Conservation (phyloP, 2,113 vertebrate species). For the Vicugna pacos region DNA sequence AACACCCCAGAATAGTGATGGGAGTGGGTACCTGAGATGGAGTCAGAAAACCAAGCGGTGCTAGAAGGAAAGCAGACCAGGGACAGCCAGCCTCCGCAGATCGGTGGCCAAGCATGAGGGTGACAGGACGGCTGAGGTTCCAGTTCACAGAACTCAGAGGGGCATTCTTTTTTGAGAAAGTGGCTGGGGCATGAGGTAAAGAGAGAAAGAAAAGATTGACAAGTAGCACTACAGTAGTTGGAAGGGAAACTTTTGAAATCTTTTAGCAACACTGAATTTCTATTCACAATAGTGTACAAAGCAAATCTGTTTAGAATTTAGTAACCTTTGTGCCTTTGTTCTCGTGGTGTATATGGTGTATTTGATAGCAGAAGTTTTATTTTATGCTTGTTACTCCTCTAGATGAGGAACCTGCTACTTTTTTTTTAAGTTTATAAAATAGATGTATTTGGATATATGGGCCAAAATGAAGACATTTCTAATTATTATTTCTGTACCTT, state of each 20-base stretch:
- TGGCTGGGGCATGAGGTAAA: neutral
- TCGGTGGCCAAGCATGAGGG: neutral
- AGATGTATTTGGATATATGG: neutral
- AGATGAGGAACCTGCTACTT: neutral
- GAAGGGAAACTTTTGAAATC: neutral
- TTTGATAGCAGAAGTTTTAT: neutral
- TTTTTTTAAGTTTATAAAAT: slow-evolving; percentile 52
- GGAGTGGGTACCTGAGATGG: neutral
- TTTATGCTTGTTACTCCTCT: slow-evolving; percentile 54
- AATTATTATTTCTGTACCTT: slow-evolving; percentile 26
- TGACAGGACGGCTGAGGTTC: neutral
- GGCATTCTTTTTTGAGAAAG: neutral
- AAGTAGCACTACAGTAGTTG: neutral
- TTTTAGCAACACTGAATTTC: neutral
- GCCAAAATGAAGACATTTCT: slow-evolving; percentile 23
- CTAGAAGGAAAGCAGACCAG: neutral
- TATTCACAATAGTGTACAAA: neutral
- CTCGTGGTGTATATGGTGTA: neutral
- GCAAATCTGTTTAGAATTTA: neutral
- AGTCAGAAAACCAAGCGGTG: neutral
- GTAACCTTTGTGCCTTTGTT: slow-evolving; percentile 20
- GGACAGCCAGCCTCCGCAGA: neutral
- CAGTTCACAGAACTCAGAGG: neutral
- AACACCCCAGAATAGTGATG: neutral
- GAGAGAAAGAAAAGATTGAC: neutral